These are phyloP conservation scores for Lingula anatina DNA, from an alignment of 2,888 invertebrate species.

Conservation along the genomic window DNA sequence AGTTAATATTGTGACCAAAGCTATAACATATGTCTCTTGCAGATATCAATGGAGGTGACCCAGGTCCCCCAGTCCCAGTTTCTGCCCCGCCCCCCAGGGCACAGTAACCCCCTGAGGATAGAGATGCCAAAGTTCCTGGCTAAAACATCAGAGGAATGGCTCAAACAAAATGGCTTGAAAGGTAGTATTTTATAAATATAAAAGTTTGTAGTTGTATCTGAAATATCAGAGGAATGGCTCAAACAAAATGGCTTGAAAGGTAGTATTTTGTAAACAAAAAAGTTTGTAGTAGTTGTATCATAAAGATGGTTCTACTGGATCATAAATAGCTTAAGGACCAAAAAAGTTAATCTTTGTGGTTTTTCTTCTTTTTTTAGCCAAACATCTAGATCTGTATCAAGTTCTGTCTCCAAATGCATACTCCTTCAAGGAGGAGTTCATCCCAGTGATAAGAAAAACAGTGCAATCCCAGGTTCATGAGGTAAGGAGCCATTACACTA, in stretches of 20 bases:
- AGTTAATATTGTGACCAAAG: too few relatives aligned
- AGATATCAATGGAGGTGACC: constrained; percentile 46
- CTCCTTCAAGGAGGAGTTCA: constrained; percentile 49
- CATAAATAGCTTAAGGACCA: not conserved
- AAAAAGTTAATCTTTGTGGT: not conserved
- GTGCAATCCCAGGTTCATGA: constrained; percentile 52
- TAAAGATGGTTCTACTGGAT: not conserved
- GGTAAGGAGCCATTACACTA: constrained; percentile 16
- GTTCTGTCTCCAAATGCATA: constrained; percentile 52
- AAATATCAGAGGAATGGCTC: constrained; percentile 48
- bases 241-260: constrained; percentile 48
- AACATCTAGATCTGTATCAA: constrained; percentile 49
- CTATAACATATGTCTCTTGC: too few relatives aligned
- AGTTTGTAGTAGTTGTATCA: not conserved
- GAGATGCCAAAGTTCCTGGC: constrained; percentile 44
- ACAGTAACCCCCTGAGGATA: constrained; percentile 44
- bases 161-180: constrained; percentile 48
- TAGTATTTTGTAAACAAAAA: too few relatives aligned
- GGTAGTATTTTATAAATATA: too few relatives aligned
- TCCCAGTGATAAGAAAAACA: constrained; percentile 50
- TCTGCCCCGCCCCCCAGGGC: constrained; percentile 50
- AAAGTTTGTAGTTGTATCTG: constrained; percentile 12
- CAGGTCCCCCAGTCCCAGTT: constrained; percentile 50
- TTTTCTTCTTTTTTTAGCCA: constrained; percentile 28
- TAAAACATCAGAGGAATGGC: constrained; percentile 44